These are phyloP conservation scores for Eledona agricola DNA, from an alignment of 2,888 invertebrate species.

Conservation along the genomic window DNA sequence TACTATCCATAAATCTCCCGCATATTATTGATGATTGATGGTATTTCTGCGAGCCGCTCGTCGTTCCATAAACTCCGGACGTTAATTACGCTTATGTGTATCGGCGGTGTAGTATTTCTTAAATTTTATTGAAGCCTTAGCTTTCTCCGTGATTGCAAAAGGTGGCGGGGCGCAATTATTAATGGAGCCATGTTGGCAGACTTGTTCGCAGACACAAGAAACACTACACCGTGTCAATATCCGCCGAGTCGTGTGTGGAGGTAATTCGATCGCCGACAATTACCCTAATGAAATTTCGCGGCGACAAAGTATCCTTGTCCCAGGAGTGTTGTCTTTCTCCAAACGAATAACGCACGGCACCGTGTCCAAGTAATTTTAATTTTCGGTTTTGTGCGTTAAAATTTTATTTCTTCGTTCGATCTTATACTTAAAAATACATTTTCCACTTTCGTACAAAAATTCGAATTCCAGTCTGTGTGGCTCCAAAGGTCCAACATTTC, in stretches of 20 bases:
- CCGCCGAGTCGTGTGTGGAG: constrained; percentile 27
- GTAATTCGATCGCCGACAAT: constrained; percentile 42
- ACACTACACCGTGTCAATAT: constrained; percentile 36
- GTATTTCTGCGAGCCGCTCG: constrained; percentile 21
- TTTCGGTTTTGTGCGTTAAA: no score
- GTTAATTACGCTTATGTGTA: constrained; percentile 27
- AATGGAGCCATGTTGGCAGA: constrained; percentile 35
- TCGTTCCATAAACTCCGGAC: constrained; percentile 22
- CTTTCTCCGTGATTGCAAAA: constrained; percentile 37
- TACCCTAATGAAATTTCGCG: constrained; percentile 44
- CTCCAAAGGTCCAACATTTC: no score
- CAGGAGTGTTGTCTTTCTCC: constrained; percentile 26
- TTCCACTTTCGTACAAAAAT: no score
- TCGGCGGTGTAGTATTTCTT: constrained; percentile 17
- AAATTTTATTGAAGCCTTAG: constrained; percentile 31
- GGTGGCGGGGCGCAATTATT: constrained; percentile 32
- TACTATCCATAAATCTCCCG: constrained; percentile 27
- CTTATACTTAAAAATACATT: no score
- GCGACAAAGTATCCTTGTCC: constrained; percentile 11
- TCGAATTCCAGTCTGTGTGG: no score
- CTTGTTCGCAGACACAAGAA: constrained; percentile 35
- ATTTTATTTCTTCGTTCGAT: no score
- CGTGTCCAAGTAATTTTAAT: no score
- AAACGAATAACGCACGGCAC: no score
- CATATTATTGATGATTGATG: constrained; percentile 28